These are phyloP conservation scores for Lethocerus indicus DNA, from an alignment of 1,140 invertebrate species.

Conservation along the genomic window DNA sequence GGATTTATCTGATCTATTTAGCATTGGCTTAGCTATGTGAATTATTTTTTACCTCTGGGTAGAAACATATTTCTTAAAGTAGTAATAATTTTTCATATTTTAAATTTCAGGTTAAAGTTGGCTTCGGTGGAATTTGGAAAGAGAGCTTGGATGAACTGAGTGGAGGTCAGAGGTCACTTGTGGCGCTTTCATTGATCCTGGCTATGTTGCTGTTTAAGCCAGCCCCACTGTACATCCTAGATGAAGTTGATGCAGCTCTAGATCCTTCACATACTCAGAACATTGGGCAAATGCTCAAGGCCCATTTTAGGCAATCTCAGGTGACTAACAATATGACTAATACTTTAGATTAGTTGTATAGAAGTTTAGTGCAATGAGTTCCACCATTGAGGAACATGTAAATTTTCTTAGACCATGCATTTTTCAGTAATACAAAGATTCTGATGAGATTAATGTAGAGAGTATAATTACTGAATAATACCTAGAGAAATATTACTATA, in stretches of 20 bases:
- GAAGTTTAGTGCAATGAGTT: no score
- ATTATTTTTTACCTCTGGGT: no score
- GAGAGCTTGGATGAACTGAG: slow-evolving; percentile 90
- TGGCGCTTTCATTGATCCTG: slow-evolving; percentile 90
- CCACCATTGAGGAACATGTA: no score
- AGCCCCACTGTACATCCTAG: slow-evolving; percentile 95
- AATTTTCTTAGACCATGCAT: no score
- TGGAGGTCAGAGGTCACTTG: slow-evolving; percentile 90
- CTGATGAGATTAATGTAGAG: no score
- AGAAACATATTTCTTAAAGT: neutral
- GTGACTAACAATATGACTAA: no score
- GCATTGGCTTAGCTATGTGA: no score
- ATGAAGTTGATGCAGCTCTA: slow-evolving; percentile 96
- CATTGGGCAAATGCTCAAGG: slow-evolving; percentile 89
- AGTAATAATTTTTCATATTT: neutral
- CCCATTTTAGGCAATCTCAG: slow-evolving; percentile 88
- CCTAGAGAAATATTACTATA: no score
- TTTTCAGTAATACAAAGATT: no score
- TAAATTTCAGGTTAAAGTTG: slow-evolving; percentile 73
- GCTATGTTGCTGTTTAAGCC: slow-evolving; percentile 95
- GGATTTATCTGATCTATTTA: neutral
- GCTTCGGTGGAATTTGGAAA: slow-evolving; percentile 90
- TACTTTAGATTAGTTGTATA: no score
- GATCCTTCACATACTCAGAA: slow-evolving; percentile 98
- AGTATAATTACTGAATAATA: no score